phyloP scores from a whole-genome alignment of 2,113 vertebrate genomes.

The Xenotilapia leptura region DNA sequence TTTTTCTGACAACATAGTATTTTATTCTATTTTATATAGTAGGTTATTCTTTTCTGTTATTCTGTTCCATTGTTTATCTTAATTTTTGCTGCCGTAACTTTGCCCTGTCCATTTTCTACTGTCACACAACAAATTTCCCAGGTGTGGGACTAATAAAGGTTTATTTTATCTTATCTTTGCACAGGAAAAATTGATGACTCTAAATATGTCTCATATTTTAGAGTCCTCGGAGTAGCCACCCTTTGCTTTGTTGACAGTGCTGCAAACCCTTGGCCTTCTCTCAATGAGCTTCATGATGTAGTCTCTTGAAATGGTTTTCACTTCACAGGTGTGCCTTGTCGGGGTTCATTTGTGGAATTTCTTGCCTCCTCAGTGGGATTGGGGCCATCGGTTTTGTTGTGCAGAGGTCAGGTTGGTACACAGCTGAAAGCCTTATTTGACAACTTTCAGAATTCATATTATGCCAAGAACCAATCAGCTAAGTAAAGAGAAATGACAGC shows the following conservation, averaged over 20 bases:
- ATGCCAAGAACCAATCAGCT: not conserved
- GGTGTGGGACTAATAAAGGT: not conserved
- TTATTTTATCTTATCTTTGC: not conserved
- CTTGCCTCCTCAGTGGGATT: not conserved
- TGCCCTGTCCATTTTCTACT: not conserved
- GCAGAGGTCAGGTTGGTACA: not conserved
- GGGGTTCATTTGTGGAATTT: not conserved
- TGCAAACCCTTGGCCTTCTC: not conserved
- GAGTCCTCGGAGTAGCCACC: not conserved
- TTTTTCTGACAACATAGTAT: not conserved
- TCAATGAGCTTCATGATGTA: not conserved
- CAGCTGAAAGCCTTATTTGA: not conserved
- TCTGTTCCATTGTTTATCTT: not conserved
- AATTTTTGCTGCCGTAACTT: fast-evolving
- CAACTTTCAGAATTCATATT: not conserved
- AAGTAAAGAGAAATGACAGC: not conserved
- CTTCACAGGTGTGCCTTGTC: not conserved
- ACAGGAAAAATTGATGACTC: not conserved
- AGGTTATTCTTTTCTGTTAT: not conserved
- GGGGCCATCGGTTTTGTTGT: not conserved
- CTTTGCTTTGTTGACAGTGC: not conserved
- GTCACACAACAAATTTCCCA: fast-evolving
- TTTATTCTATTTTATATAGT: not conserved
- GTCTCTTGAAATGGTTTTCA: not conserved
- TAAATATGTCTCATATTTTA: not conserved